These are phyloP conservation scores for Noctua janthe DNA, from an alignment of 2,888 invertebrate species.

Conservation along the genomic window DNA sequence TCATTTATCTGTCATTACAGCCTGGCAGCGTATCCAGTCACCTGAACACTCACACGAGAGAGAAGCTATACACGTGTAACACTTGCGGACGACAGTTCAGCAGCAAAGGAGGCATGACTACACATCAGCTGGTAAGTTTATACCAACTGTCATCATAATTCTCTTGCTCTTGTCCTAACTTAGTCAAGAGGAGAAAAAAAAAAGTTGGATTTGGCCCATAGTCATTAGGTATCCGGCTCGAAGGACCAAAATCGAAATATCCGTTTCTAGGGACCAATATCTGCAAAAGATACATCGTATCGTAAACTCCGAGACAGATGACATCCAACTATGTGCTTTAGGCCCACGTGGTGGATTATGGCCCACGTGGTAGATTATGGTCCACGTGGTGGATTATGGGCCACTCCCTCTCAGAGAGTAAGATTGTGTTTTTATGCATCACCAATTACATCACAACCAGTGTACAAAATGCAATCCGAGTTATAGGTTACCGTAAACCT, in stretches of 20 bases:
- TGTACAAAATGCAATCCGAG: no score
- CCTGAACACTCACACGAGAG: slow-evolving; percentile 76
- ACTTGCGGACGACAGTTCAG: slow-evolving; percentile 76
- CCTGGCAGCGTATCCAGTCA: slow-evolving; percentile 78
- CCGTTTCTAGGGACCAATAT: background rate
- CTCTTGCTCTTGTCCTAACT: no score
- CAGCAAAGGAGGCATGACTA: slow-evolving; percentile 70
- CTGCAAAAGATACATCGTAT: no score
- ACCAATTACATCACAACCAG: no score
- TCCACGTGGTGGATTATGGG: background rate
- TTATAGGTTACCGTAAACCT: no score
- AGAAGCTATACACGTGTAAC: slow-evolving; percentile 72
- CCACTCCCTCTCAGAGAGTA: background rate
- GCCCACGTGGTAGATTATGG: background rate
- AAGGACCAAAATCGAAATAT: slow-evolving; percentile 5
- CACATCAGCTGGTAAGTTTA: slow-evolving; percentile 73
- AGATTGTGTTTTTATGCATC: no score
- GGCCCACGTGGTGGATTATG: background rate
- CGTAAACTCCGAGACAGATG: background rate
- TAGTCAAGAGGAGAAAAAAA: no score
- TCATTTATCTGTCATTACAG: slow-evolving; percentile 54
- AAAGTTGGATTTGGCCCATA: background rate
- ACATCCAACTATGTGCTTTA: no score
- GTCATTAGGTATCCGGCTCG: background rate
- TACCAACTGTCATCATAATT: no score